Evolutionary conservation across 2,113 vertebrate genomes (phyloP), one percentile per base, ranked within the genome.

Genomic region (Vimba vimba): DNA sequence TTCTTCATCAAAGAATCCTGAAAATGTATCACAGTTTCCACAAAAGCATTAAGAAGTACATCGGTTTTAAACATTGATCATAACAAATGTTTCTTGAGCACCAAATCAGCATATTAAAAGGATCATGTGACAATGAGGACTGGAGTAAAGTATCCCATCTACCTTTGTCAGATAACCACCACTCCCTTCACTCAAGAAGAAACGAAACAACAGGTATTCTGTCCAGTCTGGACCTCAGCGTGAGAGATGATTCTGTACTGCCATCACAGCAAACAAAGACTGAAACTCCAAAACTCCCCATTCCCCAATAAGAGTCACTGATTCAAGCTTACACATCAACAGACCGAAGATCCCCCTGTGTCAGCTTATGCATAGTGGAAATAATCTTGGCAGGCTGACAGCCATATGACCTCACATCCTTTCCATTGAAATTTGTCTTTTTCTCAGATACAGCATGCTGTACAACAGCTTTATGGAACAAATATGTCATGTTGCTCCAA

Each of bases 221-320:
- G 59, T 80, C 85, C 80, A 89, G 89, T 91, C 90, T 79, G 87
- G 87, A 0, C 83, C 90, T 92, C 89, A 90, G 90, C 69, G 83
- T 23, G 85, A 84, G 85, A 64, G 80, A 68, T 88, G 88, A 78
- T 93, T 93, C 90, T 88, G 92, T 84, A 75, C 57, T 84, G 55
- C 81, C 55, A 74, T 7, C 30, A 57, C 17, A 15, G 57, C 5
- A 3, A 69, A 36, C 9, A 69, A 69, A 7, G 9, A 19, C 7
- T 8, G 2, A 69, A 60, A 79, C 6, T 19, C 43, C 10, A 13
- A 45, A 75, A 47, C 43, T 19, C 66, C 66, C n/a, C 60, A 64
- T 43, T 43, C 43, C 43, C 43, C 8, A 43, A 21, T 57, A 3
- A 57, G 17, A 57, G 55, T 33, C 6, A 66, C 27, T 21, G 33